These are phyloP conservation scores for Ectobius pallidus DNA, from an alignment of 2,888 invertebrate species.

Conservation along the genomic window DNA sequence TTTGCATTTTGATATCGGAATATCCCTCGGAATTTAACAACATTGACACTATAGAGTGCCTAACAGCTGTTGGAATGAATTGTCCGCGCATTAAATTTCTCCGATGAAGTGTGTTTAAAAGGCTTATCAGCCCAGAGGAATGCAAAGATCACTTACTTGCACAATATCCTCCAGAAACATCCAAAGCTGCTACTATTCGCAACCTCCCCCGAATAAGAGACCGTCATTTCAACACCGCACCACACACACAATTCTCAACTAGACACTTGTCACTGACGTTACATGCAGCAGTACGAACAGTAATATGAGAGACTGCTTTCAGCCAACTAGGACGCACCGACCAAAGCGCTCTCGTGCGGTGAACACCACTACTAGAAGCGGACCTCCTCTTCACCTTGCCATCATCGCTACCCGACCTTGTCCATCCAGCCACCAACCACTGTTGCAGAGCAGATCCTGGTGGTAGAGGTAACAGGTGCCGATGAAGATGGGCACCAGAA, in stretches of 20 bases:
- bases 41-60: no score
- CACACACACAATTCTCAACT: neutral
- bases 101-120: no score
- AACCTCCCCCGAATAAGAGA: conserved; percentile 88
- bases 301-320: neutral
- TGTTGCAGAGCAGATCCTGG: no score
- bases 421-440: neutral
- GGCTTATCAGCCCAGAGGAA: no score
- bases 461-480: no score
- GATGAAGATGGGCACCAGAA: no score
- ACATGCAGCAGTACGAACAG: neutral
- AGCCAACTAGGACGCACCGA: conserved; percentile 29
- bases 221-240: conserved; percentile 67
- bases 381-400: conserved; percentile 9
- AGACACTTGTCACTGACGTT: neutral
- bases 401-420: conserved; percentile 11
- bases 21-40: no score
- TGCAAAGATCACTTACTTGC: no score
- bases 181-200: conserved; percentile 92
- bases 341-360: neutral
- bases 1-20: no score
- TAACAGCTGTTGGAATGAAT: no score
- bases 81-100: no score
- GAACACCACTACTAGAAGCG: neutral
- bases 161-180: conserved; percentile 89